Conservation (phyloP, 2,888 invertebrate species). For the Thera obeliscata region DNA sequence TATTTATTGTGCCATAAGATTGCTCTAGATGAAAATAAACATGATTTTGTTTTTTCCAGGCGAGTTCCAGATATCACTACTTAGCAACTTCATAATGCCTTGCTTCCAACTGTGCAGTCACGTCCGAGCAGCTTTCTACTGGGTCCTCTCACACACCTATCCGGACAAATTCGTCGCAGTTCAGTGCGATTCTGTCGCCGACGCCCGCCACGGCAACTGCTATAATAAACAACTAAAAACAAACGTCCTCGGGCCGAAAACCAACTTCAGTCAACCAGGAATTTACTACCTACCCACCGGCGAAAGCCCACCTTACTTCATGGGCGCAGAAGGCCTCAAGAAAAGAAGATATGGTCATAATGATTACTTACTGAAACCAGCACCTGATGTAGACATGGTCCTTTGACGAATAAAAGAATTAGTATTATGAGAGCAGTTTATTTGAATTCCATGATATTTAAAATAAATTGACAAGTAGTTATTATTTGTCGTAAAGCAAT, state of each 20-base stretch:
- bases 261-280: constrained; percentile 67
- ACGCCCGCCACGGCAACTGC: constrained; percentile 66
- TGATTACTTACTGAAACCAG: constrained; percentile 58
- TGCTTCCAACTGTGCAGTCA: constrained; percentile 75
- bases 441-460: constrained; percentile 61
- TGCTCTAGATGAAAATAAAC: not conserved
- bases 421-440: constrained; percentile 59
- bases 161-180: constrained; percentile 66
- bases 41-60: constrained; percentile 51
- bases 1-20: not conserved
- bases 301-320: constrained; percentile 60
- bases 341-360: constrained; percentile 57
- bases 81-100: constrained; percentile 64
- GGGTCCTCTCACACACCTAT: constrained; percentile 57
- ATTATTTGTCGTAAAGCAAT: constrained; percentile 57
- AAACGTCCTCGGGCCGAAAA: constrained; percentile 66
- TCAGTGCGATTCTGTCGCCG: constrained; percentile 58
- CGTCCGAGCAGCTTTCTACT: constrained; percentile 66
- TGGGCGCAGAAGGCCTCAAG: constrained; percentile 60
- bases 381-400: constrained; percentile 64
- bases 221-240: constrained; percentile 50
- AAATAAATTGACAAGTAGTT: constrained; percentile 63
- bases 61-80: constrained; percentile 69
- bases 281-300: constrained; percentile 70
- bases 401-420: constrained; percentile 52